Evolutionary conservation across 1,140 invertebrate genomes (phyloP), one percentile per base, ranked within the genome.

Genomic region (Adelges cooleyi): DNA sequence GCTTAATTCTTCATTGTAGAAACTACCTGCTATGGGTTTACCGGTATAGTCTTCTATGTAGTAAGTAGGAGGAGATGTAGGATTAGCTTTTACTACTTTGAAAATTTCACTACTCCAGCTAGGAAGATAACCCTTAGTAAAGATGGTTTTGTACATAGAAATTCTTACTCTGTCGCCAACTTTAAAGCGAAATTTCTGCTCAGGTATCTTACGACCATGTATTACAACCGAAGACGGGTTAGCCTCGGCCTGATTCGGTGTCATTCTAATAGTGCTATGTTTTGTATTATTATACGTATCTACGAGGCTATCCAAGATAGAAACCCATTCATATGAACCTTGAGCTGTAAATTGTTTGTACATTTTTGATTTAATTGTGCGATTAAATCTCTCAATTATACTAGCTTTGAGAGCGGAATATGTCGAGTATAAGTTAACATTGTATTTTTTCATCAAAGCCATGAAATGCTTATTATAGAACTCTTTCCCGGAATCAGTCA

Each of bases 371-470:
- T 76, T 77, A 25, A 78, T 65, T 15, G 73, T 76, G 17, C 73
- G 67, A 70, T 76, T 75, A 38, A 76, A 75, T n/a, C 77, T 65
- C 71, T 77, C 74, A 18, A 72, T 69, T 52, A 78, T 72, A 0
- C 72, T 68, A 29, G 73, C 73, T 73, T 78, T 78, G 15, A 72
- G 71, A 33, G 70, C 68, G 62, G 66, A 72, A 51, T 71, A 72
- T n/a, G 71, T 74, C 15, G 69, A 69, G 66, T 73, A 74, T 25
- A 71, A 69, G 67, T 71, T 70, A 36, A 73, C 70, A 17, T 72
- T 68, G 68, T 72, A 68, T 51, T 68, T 68, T 68, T 70, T 66
- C 68, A 75, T 71, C 40, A 75, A 65, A 3, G 54, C 25, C 52
- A 69, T 23, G 68, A 74, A 75, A n/a, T 70, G 3, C 22, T 25